These are phyloP conservation scores for Tachysurus fulvidraco DNA, from an alignment of 2,113 vertebrate genomes.

Conservation along the genomic window DNA sequence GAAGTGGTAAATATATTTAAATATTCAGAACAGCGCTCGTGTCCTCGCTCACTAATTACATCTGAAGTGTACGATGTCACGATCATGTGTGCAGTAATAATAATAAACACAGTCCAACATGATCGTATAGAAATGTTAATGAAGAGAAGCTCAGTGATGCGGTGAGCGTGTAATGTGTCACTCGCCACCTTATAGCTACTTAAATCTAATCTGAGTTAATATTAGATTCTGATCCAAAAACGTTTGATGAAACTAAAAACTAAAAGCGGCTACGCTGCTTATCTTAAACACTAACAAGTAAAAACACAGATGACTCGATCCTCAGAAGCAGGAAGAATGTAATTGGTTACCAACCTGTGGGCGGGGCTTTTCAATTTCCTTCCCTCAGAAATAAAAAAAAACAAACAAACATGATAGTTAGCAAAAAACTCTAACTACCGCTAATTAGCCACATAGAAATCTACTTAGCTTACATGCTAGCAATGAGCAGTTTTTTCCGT, in stretches of 20 bases:
- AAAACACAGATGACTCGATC: not conserved
- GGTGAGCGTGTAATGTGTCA: not conserved
- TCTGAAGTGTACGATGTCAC: not conserved
- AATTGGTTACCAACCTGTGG: not conserved
- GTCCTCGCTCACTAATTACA: not conserved
- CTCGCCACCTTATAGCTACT: not conserved
- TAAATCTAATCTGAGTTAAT: not conserved
- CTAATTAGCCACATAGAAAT: not conserved
- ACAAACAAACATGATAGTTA: not conserved
- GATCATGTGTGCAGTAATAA: not conserved
- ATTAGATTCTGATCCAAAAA: not conserved
- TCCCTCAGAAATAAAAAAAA: not conserved
- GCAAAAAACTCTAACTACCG: not conserved
- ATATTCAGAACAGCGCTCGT: conserved; percentile 31
- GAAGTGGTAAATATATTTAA: not conserved
- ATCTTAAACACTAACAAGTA: not conserved
- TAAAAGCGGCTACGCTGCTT: not conserved
- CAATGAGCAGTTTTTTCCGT: not conserved
- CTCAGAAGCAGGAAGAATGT: not conserved
- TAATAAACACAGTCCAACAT: not conserved
- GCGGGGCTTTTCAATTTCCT: not conserved
- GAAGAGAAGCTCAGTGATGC: not conserved
- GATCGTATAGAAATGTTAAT: not conserved
- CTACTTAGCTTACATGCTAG: not conserved
- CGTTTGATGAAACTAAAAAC: not conserved